Percentiles rank a stretch among this genome's conserved stretches.
Evolutionary conservation across 2,113 vertebrate genomes (phyloP).

Genomic region (Sisor rabdophorus): DNA sequence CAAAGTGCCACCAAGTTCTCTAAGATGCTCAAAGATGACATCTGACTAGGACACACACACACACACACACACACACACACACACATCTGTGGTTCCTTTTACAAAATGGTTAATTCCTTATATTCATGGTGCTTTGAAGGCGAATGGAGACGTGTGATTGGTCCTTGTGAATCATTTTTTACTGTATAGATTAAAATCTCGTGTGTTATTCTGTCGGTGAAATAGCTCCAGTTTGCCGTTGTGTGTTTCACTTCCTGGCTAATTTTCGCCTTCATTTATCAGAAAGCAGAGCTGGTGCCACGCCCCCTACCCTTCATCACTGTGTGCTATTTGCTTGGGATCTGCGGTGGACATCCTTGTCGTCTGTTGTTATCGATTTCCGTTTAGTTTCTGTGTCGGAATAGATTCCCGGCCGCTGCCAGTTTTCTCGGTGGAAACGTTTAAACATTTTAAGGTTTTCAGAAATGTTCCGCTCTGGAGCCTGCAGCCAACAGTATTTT

Average conservation of each 20-base stretch:
- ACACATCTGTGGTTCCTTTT: not conserved
- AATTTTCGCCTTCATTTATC: not conserved
- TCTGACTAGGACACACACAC: not conserved
- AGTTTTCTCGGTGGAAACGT: not conserved
- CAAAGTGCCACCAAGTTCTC: constrained; percentile 9
- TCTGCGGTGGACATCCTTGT: not conserved
- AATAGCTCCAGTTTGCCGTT: not conserved
- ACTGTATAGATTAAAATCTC: not conserved
- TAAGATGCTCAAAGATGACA: constrained; percentile 5
- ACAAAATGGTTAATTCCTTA: not conserved
- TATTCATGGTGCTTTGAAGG: not conserved
- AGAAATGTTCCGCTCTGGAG: not conserved
- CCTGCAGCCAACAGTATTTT: not conserved
- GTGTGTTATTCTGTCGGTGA: too few species aligned
- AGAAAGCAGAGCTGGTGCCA: not conserved
- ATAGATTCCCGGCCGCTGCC: not conserved
- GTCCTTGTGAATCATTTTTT: too few species aligned
- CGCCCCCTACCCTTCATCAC: not conserved
- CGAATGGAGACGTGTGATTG: not conserved
- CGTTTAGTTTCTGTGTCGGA: not conserved
- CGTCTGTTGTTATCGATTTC: not conserved
- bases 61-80: not conserved
- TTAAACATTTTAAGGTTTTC: not conserved
- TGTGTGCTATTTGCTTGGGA: not conserved
- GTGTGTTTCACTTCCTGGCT: not conserved